These are phyloP conservation scores for Anoncus sp. DNA, from an alignment of 2,888 invertebrate species.

Conservation along the genomic window DNA sequence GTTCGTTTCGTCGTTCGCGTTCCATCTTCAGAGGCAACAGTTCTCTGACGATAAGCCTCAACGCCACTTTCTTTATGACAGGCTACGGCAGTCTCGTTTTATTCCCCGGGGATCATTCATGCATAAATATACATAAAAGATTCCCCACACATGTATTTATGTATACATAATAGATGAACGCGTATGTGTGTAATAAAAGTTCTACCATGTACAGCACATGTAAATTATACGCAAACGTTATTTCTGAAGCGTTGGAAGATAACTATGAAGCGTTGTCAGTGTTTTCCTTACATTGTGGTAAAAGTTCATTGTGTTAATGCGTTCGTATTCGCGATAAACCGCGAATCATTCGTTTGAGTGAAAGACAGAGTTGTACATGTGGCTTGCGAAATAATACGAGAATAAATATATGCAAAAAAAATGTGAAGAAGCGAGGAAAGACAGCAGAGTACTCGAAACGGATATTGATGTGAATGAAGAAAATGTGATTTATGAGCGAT, in stretches of 20 bases:
- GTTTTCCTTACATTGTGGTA: slow-evolving; percentile 27
- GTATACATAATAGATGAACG: no score
- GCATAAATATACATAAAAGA: slow-evolving; percentile 12
- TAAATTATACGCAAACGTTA: not conserved
- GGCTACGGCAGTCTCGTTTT: slow-evolving; percentile 27
- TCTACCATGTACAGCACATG: not conserved
- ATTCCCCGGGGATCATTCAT: slow-evolving; percentile 37
- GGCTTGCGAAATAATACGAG: not conserved
- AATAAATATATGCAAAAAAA: not conserved
- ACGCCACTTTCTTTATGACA: slow-evolving; percentile 42
- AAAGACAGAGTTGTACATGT: not conserved
- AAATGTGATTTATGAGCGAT: slow-evolving; percentile 54
- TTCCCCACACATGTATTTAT: slow-evolving; percentile 1
- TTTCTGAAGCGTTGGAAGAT: slow-evolving; percentile 27
- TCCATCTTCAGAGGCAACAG: slow-evolving; percentile 23
- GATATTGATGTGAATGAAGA: slow-evolving; percentile 11
- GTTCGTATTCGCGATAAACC: slow-evolving; percentile 53
- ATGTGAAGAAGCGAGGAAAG: not conserved
- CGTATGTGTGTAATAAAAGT: slow-evolving; percentile 21
- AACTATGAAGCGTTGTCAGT: slow-evolving; percentile 15
- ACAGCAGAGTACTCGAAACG: not conserved
- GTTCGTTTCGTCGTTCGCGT: slow-evolving; percentile 26
- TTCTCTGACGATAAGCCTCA: slow-evolving; percentile 46
- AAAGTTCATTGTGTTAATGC: slow-evolving; percentile 35
- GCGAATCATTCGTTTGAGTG: not conserved